Conservation (phyloP, 2,113 vertebrate genomes). For the Campylomormyrus tamandua region DNA sequence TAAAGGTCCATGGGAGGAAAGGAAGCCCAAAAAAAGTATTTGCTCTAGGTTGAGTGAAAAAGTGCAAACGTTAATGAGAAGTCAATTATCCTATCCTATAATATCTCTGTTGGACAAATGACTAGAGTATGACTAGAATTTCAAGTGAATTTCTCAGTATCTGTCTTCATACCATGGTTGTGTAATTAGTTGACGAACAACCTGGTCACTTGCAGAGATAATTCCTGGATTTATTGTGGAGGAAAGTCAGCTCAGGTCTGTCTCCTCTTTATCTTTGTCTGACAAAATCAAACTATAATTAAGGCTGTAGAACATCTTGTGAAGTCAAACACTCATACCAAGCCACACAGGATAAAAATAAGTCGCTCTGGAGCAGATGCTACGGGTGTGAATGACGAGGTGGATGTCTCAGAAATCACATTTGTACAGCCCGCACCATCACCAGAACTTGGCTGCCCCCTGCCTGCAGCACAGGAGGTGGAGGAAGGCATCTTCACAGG, state of each 20-base stretch:
- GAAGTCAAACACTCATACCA: neutral
- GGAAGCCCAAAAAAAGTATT: neutral
- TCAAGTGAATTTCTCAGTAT: neutral
- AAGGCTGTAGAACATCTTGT: neutral
- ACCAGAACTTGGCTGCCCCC: neutral
- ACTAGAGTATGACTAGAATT: neutral
- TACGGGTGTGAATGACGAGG: neutral
- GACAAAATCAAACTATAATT: conserved; percentile 4
- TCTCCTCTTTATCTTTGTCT: neutral
- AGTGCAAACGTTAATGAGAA: neutral
- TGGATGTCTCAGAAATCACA: neutral
- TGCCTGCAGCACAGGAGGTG: neutral
- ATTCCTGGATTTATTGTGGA: neutral
- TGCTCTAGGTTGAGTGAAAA: neutral
- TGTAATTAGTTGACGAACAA: conserved; percentile 2
- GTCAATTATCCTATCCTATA: neutral
- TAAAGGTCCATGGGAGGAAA: neutral
- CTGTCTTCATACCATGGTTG: neutral
- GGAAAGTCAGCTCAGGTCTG: neutral
- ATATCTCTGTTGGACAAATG: conserved; percentile 7
- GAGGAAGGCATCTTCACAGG: neutral
- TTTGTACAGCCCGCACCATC: neutral
- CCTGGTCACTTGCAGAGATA: neutral
- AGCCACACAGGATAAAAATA: neutral
- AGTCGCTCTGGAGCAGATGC: neutral